Percentiles rank a stretch among this genome's conserved stretches.
phyloP scores from a whole-genome alignment of 1,140 invertebrate genomes.

The Dufourea novaeangliae region DNA sequence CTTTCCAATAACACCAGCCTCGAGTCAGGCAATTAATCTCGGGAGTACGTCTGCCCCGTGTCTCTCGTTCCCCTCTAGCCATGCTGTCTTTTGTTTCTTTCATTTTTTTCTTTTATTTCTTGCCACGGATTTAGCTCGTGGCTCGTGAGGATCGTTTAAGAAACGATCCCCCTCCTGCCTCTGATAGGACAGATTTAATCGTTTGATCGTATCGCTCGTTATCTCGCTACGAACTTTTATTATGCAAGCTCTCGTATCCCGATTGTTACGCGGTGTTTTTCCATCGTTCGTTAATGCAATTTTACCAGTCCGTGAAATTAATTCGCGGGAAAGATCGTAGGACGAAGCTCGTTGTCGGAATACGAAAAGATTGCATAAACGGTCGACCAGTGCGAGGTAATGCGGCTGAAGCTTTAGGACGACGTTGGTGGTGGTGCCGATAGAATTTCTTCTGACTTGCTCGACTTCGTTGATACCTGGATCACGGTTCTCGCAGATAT shows the following conservation, averaged over 20 bases:
- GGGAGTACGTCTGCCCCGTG: background rate
- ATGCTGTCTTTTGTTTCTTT: too few relatives aligned
- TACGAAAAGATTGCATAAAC: background rate
- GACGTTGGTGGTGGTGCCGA: too few relatives aligned
- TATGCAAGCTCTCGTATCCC: background rate
- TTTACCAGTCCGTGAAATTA: background rate
- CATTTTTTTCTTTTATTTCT: too few relatives aligned
- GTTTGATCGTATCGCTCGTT: slow-evolving; percentile 5
- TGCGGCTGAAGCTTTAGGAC: too few relatives aligned
- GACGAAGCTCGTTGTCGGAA: background rate
- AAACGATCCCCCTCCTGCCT: background rate
- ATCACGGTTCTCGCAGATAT: too few relatives aligned
- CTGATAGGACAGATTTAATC: background rate
- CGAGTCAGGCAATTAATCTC: background rate
- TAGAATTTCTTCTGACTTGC: too few relatives aligned
- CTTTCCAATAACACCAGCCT: slow-evolving; percentile 6
- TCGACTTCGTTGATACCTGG: too few relatives aligned
- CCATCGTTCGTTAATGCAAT: slow-evolving; percentile 29
- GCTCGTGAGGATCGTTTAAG: too few relatives aligned
- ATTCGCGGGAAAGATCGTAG: background rate
- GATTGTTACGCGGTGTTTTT: slow-evolving; percentile 20
- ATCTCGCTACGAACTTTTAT: background rate
- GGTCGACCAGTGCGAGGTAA: background rate
- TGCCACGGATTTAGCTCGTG: too few relatives aligned
- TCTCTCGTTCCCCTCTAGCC: too few relatives aligned